Percentiles rank a stretch among this genome's conserved stretches.
These are phyloP conservation scores for Pandion haliaetus DNA, from an alignment of 2,113 vertebrate species.

Conservation along the genomic window DNA sequence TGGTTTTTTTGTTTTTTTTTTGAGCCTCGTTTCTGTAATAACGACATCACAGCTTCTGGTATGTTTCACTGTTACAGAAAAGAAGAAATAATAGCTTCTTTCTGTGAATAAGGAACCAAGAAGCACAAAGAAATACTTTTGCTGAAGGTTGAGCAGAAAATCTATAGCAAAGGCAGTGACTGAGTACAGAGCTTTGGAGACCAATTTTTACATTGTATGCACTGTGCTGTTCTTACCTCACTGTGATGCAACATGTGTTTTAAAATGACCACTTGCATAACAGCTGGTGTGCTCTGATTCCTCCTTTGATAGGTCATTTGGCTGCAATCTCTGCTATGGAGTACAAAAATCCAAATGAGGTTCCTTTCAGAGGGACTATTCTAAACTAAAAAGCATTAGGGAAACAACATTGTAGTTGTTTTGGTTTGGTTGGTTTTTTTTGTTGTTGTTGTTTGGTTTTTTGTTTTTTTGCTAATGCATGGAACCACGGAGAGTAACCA, in stretches of 20 bases:
- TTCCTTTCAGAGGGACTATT: neutral
- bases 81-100: neutral
- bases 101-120: neutral
- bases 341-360: slow-evolving; percentile 13
- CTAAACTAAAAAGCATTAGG: neutral
- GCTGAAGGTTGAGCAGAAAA: neutral
- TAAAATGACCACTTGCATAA: neutral
- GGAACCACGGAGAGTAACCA: neutral
- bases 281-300: neutral
- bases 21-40: neutral
- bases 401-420: neutral
- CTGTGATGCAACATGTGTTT: slow-evolving; percentile 35
- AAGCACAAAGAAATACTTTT: neutral
- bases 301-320: slow-evolving; percentile 16
- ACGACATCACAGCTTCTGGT: neutral
- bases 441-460: neutral
- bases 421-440: neutral
- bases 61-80: neutral
- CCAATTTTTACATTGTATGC: neutral
- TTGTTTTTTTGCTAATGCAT: neutral
- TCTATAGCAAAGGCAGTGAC: neutral
- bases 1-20: too few species aligned
- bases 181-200: neutral
- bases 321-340: slow-evolving; percentile 23
- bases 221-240: neutral